Conservation (phyloP, 2,797 vertebrate genomes). For the Halcyon badia region DNA sequence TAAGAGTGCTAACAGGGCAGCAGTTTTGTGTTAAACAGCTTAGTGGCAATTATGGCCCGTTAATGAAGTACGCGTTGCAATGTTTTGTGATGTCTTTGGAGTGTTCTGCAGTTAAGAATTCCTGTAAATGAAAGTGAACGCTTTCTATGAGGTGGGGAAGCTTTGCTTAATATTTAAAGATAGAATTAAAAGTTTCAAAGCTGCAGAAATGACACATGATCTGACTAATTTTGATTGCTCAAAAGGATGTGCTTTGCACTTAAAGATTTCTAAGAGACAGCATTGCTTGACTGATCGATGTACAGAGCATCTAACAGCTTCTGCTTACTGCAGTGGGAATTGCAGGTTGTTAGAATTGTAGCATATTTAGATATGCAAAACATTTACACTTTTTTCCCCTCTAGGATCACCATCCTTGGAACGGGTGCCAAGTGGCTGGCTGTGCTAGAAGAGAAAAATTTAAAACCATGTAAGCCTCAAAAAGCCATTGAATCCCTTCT, state of each 20-base stretch:
- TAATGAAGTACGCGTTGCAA: not conserved
- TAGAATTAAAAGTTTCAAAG: not conserved
- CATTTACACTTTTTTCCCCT: not conserved
- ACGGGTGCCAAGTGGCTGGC: constrained; percentile 96
- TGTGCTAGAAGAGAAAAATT: constrained; percentile 90
- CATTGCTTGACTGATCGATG: not conserved
- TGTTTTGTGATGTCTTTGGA: not conserved
- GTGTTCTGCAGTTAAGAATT: not conserved
- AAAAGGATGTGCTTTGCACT: not conserved
- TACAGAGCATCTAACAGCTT: not conserved
- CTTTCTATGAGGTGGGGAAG: not conserved
- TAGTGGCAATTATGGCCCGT: not conserved
- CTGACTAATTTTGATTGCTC: not conserved
- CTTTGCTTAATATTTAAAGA: constrained; percentile 49
- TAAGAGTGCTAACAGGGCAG: not conserved
- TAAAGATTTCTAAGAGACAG: not conserved
- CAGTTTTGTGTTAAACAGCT: not conserved
- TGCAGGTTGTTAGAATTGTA: not conserved
- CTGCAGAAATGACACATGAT: not conserved
- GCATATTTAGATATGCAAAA: not conserved
- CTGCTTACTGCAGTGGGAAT: constrained; percentile 12
- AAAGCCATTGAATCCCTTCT: not conserved
- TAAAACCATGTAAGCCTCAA: constrained; percentile 89
- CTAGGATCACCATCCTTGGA: constrained; percentile 94
- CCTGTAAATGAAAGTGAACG: not conserved